Base-by-base conservation (phyloP, 2,888 invertebrate genomes). In the Tubiluchus corallicola region DNA sequence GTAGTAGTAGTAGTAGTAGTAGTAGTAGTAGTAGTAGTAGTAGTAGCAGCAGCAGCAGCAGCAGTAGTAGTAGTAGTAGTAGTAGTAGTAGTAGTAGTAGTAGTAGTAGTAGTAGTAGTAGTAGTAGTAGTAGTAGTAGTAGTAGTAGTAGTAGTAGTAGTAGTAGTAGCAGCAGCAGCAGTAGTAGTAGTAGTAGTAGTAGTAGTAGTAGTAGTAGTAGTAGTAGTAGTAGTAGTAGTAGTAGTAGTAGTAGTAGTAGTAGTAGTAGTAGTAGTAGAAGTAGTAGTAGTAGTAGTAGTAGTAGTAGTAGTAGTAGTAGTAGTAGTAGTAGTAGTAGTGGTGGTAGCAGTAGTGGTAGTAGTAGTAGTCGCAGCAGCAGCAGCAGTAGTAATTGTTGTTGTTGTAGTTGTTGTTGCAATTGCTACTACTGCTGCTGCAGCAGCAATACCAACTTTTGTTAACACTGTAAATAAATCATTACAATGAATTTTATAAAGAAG, bases 381-480 rank as follows among this genome's bases (percentile, higher is more conserved):
- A n/a, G n/a, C n/a, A n/a, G n/a, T n/a, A n/a, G n/a, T n/a, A n/a
- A n/a, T n/a, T n/a, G n/a, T n/a, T n/a, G n/a, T n/a, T n/a, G n/a
- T n/a, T n/a, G n/a, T n/a, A n/a, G n/a, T n/a, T n/a, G n/a, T n/a
- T n/a, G n/a, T n/a, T n/a, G n/a, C n/a, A n/a, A n/a, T n/a, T n/a
- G n/a, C n/a, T n/a, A n/a, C n/a, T n/a, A n/a, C n/a, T n/a, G n/a
- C n/a, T n/a, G n/a, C n/a, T n/a, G n/a, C n/a, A n/a, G n/a, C 15
- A 60, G 51, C 1, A 59, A 59, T 20, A 60, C 47, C 16, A 60
- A 49, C 47, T 60, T 60, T 3, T 59, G 60, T 49, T 60, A 59
- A 50, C 59, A 59, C n/a, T n/a, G n/a, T n/a, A n/a, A n/a, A n/a
- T n/a, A n/a, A n/a, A n/a, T n/a, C n/a, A n/a, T n/a, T n/a, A n/a